Evolutionary conservation across 2,797 vertebrate genomes (phyloP).

Genomic region (Catamblyrhynchus diadema): DNA sequence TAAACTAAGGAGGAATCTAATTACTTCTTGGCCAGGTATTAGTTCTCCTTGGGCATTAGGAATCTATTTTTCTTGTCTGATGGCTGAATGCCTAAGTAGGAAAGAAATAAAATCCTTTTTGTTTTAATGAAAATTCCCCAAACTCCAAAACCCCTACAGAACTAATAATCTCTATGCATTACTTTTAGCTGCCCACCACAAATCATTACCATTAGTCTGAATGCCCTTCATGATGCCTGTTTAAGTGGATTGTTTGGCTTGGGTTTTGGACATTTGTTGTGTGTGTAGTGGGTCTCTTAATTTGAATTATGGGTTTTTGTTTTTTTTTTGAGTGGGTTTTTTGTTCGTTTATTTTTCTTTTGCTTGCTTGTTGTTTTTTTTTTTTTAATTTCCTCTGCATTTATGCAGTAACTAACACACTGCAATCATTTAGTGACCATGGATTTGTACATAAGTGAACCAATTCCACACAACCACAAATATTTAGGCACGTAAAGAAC

Average conservation of each 20-base stretch:
- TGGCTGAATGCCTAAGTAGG: background rate
- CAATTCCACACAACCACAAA: background rate
- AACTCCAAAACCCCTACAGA: background rate
- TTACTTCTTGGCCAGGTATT: background rate
- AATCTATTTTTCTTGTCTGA: background rate
- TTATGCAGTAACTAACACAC: background rate
- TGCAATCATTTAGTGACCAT: background rate
- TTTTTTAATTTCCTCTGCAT: background rate
- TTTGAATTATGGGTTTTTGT: background rate
- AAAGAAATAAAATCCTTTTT: background rate
- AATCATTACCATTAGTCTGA: background rate
- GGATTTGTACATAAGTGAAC: background rate
- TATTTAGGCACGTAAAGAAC: background rate
- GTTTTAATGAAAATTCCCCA: background rate
- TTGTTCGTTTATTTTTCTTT: background rate
- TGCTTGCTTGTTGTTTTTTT: background rate
- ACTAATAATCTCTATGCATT: background rate
- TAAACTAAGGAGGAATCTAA: background rate
- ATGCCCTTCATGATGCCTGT: background rate
- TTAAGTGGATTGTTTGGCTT: background rate
- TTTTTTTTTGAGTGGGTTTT: background rate
- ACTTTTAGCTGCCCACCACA: background rate
- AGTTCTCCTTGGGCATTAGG: background rate
- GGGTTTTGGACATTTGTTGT: background rate
- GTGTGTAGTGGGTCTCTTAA: background rate